phyloP scores from a whole-genome alignment of 2,797 vertebrate genomes.

The Tolypeutes matacus region DNA sequence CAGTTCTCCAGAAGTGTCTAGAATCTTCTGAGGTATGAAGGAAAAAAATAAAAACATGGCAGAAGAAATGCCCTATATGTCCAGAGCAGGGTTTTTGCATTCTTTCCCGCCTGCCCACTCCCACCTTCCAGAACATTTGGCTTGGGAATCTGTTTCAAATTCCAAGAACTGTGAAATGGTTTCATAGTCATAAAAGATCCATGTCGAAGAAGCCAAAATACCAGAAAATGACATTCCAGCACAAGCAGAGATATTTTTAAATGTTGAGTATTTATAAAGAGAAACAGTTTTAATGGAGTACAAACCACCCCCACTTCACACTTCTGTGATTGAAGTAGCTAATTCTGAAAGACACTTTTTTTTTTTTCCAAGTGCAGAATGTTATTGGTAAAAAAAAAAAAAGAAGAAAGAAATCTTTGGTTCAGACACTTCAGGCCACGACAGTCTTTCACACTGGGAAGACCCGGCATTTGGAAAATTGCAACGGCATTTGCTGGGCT shows the following conservation, averaged over 20 bases:
- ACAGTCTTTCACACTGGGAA: not conserved
- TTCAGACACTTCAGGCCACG: not conserved
- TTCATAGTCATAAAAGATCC: not conserved
- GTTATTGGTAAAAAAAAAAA: not conserved
- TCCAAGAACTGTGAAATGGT: not conserved
- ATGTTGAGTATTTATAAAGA: constrained; percentile 33
- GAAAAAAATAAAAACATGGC: not conserved
- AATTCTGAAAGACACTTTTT: not conserved
- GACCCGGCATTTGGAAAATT: rapidly evolving
- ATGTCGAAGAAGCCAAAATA: not conserved
- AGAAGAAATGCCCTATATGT: rapidly evolving
- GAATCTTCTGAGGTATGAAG: not conserved
- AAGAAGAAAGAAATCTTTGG: not conserved
- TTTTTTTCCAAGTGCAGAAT: not conserved
- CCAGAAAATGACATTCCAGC: constrained; percentile 21
- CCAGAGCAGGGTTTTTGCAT: not conserved
- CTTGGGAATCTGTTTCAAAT: constrained; percentile 33
- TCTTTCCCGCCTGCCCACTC: not conserved
- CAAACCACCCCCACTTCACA: not conserved
- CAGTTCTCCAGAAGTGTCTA: rapidly evolving
- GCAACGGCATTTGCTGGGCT: not conserved
- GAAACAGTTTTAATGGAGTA: not conserved
- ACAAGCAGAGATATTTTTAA: not conserved
- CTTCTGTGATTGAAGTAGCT: not conserved
- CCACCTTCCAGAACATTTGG: not conserved